These are phyloP conservation scores for Alsophila aescularia DNA, from an alignment of 2,888 invertebrate genomes.

Conservation along the genomic window DNA sequence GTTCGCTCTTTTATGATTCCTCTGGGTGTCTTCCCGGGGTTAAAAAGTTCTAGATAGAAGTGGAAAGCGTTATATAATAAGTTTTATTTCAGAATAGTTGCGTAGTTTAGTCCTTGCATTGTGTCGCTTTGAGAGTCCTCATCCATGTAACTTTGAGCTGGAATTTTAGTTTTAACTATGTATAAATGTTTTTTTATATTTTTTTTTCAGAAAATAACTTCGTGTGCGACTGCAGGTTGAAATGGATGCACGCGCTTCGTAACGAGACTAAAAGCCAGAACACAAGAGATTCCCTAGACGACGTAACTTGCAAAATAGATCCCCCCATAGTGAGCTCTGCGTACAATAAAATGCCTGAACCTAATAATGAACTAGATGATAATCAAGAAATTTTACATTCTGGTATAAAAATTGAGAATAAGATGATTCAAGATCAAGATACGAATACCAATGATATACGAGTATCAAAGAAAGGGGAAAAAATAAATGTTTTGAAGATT, in stretches of 20 bases:
- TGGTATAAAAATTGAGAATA: slow-evolving; percentile 67
- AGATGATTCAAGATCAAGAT: slow-evolving; percentile 51
- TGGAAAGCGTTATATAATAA: slow-evolving; percentile 53
- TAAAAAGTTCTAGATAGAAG: slow-evolving; percentile 46
- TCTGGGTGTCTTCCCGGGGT: slow-evolving; percentile 60
- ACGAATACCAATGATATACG: slow-evolving; percentile 52
- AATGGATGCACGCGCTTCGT: slow-evolving; percentile 90
- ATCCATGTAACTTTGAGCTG: slow-evolving; percentile 22
- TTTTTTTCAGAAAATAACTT: slow-evolving; percentile 91
- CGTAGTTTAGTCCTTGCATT: slow-evolving; percentile 19
- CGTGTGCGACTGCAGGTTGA: slow-evolving; percentile 92
- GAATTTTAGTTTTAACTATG: slow-evolving; percentile 24
- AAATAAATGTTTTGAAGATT: slow-evolving; percentile 70
- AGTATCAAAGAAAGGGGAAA: slow-evolving; percentile 64
- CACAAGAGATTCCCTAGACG: slow-evolving; percentile 88
- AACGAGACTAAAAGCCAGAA: slow-evolving; percentile 90
- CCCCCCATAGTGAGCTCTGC: slow-evolving; percentile 77
- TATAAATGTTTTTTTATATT: slow-evolving; percentile 40
- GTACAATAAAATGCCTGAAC: slow-evolving; percentile 73
- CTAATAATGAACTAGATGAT: slow-evolving; percentile 64
- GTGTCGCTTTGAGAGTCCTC: slow-evolving; percentile 20
- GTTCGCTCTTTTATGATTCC: slow-evolving; percentile 72
- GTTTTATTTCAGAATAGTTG: slow-evolving; percentile 45
- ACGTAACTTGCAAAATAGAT: slow-evolving; percentile 89
- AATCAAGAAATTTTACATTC: slow-evolving; percentile 69